phyloP scores from a whole-genome alignment of 1,140 invertebrate species.

The Macrocentrus cingulum region DNA sequence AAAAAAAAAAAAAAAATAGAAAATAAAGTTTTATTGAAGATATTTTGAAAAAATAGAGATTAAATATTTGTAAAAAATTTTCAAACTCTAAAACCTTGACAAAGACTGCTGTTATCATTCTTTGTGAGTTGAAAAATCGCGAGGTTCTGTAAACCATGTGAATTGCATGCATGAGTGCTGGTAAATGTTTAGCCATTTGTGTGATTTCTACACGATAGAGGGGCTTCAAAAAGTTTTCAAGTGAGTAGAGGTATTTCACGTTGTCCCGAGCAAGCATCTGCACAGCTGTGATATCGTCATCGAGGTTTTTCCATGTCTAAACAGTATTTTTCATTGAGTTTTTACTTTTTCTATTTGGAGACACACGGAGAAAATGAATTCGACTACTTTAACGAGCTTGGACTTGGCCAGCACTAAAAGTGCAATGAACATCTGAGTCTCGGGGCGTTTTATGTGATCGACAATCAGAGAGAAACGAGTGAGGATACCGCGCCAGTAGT shows the following conservation, averaged over 20 bases:
- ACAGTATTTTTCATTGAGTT: not conserved
- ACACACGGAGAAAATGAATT: slow-evolving; percentile 4
- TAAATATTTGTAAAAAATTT: no score
- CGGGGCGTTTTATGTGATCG: slow-evolving; percentile 72
- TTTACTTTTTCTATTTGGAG: slow-evolving; percentile 15
- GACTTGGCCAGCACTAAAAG: slow-evolving; percentile 69
- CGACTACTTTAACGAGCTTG: slow-evolving; percentile 67
- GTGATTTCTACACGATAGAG: slow-evolving; percentile 76
- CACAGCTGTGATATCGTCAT: slow-evolving; percentile 71
- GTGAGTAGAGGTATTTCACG: slow-evolving; percentile 82
- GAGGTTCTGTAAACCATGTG: slow-evolving; percentile 85
- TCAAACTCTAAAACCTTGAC: slow-evolving; percentile 72
- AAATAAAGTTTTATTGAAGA: no score
- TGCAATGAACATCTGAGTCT: slow-evolving; percentile 67
- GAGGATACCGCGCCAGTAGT: slow-evolving; percentile 79
- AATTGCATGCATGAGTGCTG: slow-evolving; percentile 72
- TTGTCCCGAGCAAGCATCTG: slow-evolving; percentile 86
- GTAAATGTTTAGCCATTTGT: slow-evolving; percentile 70
- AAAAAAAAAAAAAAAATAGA: no score
- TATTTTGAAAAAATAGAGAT: no score
- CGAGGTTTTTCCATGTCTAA: slow-evolving; percentile 77
- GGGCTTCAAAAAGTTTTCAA: slow-evolving; percentile 84
- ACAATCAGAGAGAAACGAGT: slow-evolving; percentile 78
- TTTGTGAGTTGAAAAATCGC: slow-evolving; percentile 73
- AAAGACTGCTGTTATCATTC: slow-evolving; percentile 67